These are phyloP conservation scores for Pyrrhia umbra DNA, from an alignment of 2,888 invertebrate genomes.

Conservation along the genomic window DNA sequence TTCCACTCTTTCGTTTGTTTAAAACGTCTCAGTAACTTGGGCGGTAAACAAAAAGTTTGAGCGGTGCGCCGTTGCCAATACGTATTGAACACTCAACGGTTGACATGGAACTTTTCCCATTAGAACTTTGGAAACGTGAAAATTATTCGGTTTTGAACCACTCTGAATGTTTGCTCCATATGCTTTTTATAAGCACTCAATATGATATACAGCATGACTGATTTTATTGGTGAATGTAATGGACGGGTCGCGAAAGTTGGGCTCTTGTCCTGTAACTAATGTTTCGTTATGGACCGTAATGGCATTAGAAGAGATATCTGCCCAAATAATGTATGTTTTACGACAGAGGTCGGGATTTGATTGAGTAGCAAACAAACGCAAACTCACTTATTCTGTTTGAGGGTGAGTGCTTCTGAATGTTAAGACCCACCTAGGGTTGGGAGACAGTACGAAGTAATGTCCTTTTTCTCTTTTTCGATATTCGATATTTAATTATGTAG, in stretches of 20 bases:
- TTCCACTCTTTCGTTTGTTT: constrained; percentile 49
- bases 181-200: constrained; percentile 65
- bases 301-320: constrained; percentile 14
- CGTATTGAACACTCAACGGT: constrained; percentile 71
- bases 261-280: constrained; percentile 38
- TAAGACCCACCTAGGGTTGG: background rate
- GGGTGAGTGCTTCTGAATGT: background rate
- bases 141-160: constrained; percentile 73
- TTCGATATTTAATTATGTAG: background rate
- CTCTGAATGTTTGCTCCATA: constrained; percentile 55
- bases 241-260: constrained; percentile 46
- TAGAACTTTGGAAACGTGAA: constrained; percentile 79
- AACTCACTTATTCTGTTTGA: constrained; percentile 32
- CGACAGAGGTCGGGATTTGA: constrained; percentile 24
- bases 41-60: constrained; percentile 74
- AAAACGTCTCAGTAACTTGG: constrained; percentile 56
- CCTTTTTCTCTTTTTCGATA: background rate
- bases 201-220: constrained; percentile 59
- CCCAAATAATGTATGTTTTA: constrained; percentile 31
- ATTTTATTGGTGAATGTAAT: constrained; percentile 62
- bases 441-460: background rate
- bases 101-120: constrained; percentile 82
- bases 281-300: constrained; percentile 29
- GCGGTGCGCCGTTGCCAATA: constrained; percentile 69
- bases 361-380: constrained; percentile 40